Percentiles rank a stretch among this genome's conserved stretches.
phyloP scores from a whole-genome alignment of 2,113 vertebrate species.

The Mus musculus region GRCm39 chr1:84597001-84597500 shows the following conservation, averaged over 20 bases:
- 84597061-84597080: neutral
- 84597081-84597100: neutral
- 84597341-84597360: neutral
- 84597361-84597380: neutral
- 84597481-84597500: neutral
- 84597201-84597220: neutral
- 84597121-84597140: neutral
- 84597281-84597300: neutral
- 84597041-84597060: constrained; percentile 18
- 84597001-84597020: neutral
- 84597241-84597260: neutral
- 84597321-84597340: neutral
- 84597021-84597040: neutral
- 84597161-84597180: neutral
- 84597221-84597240: too few relatives aligned
- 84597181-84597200: neutral
- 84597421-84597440: neutral
- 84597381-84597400: neutral
- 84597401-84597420: neutral
- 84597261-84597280: neutral
- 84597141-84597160: neutral
- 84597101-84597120: neutral
- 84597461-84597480: neutral
- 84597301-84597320: neutral
- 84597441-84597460: neutral